Evolutionary conservation across 2,888 invertebrate genomes (phyloP).

Genomic region (Sipha maydis): DNA sequence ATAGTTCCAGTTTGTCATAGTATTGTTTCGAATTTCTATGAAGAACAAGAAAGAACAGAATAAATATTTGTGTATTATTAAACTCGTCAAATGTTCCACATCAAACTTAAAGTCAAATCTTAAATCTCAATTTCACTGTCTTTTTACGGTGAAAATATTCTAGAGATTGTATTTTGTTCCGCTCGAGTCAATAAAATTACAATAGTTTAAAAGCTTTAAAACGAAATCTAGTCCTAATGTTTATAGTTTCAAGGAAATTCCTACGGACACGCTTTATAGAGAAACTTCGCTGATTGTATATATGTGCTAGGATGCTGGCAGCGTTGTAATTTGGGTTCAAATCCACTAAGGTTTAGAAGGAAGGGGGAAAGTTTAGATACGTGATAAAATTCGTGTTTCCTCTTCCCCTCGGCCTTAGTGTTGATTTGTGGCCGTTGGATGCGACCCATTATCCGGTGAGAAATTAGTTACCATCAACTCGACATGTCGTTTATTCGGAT

Average conservation of each 20-base stretch:
- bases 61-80: neutral
- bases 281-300: slow-evolving; percentile 48
- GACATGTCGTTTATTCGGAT: slow-evolving; percentile 42
- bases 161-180: neutral
- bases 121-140: no score
- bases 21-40: slow-evolving; percentile 2
- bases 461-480: slow-evolving; percentile 52
- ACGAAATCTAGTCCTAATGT: slow-evolving; percentile 21
- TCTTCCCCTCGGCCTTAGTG: neutral
- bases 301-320: neutral
- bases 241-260: slow-evolving; percentile 34
- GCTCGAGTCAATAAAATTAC: slow-evolving; percentile 22
- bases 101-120: no score
- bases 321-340: slow-evolving; percentile 10
- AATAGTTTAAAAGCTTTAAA: slow-evolving; percentile 13
- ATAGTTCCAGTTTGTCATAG: neutral
- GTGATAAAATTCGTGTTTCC: slow-evolving; percentile 50
- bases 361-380: slow-evolving; percentile 51
- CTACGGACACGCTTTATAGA: slow-evolving; percentile 3
- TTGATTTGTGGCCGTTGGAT: slow-evolving; percentile 52
- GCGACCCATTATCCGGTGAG: slow-evolving; percentile 50
- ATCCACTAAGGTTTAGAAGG: slow-evolving; percentile 22
- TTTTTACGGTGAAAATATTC: slow-evolving; percentile 1
- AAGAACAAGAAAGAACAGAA: neutral
- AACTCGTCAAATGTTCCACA: neutral